phyloP scores from a whole-genome alignment of 2,888 invertebrate species.

The Tuberolachnus salignus region DNA sequence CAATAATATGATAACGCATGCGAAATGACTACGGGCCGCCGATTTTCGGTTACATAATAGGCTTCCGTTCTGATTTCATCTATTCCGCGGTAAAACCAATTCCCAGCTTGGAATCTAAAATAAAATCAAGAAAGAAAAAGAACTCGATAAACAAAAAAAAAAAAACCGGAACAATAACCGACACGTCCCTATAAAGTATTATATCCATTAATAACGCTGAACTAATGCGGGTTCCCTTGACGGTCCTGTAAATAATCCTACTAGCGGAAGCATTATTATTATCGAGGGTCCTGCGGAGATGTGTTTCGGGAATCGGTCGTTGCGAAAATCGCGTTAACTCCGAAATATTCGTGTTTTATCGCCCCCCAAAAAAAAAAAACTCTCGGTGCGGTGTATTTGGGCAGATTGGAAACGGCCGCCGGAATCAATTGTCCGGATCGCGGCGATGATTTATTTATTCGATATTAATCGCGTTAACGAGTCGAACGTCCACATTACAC shows the following conservation, averaged over 20 bases:
- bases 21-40: too few species aligned
- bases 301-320: background rate
- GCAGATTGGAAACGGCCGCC: background rate
- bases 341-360: background rate
- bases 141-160: too few species aligned
- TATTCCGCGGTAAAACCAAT: background rate
- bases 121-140: too few species aligned
- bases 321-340: background rate
- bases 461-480: background rate
- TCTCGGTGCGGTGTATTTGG: background rate
- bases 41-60: too few species aligned
- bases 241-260: slow-evolving; percentile 21
- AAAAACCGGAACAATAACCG: too few species aligned
- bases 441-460: slow-evolving; percentile 8
- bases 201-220: slow-evolving; percentile 14
- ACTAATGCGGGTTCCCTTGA: background rate
- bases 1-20: too few species aligned
- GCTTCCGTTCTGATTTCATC: too few species aligned
- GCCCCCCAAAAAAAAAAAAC: background rate
- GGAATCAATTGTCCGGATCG: slow-evolving; percentile 34
- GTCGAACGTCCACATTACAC: background rate
- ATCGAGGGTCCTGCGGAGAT: background rate
- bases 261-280: background rate
- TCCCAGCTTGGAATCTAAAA: background rate
- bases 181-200: background rate